Base-by-base conservation (phyloP, 2,113 vertebrate species). In the Alethe castanea region DNA sequence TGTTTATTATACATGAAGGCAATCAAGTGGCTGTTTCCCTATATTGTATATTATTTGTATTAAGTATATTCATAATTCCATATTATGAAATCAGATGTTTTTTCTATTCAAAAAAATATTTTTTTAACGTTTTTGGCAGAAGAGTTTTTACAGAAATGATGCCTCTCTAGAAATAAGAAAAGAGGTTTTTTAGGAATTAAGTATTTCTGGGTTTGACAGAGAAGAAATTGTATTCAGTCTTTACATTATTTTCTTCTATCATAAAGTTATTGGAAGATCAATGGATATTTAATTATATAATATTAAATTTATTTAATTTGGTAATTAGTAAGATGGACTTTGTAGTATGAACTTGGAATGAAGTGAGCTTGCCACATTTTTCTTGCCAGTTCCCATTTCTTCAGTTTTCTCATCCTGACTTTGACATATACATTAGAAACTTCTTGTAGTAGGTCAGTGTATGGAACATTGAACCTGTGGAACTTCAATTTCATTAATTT, bases 171-270 rank as follows among this genome's bases (percentile, higher is more conserved):
- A 85, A 76, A 40, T n/a, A 74, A 81, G 4, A 11, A 14, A 28
- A 31, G 6, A 0, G 0, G 0, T 7, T 20, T 77, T 59, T 54
- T 14, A 24, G 1, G 8, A 22, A 47, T 33, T n/a, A 69, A 28
- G 1, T 20, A 9, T 81, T 36, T 64, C n/a, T 79, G 9, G 2
- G 12, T 42, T 85, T 15, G 5, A 66, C 23, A 81, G 20, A 73
- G 47, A 72, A 76, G 2, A 78, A 84, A 86, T 12, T 0, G 1
- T 28, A 10, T 35, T 38, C 29, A 22, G 0, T 5, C 1, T 44
- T 83, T 52, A 35, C 2, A 35, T 35, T 19, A 33, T 86, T 86
- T 86, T 86, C 9, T 42, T 31, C 11, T 62, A 18, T 50, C 33
- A 42, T 73, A 48, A 88, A 50, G 5, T 11, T 62, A 45, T 73